Conservation (phyloP, 2,888 invertebrate species). For the Drosophila subquinaria region DNA sequence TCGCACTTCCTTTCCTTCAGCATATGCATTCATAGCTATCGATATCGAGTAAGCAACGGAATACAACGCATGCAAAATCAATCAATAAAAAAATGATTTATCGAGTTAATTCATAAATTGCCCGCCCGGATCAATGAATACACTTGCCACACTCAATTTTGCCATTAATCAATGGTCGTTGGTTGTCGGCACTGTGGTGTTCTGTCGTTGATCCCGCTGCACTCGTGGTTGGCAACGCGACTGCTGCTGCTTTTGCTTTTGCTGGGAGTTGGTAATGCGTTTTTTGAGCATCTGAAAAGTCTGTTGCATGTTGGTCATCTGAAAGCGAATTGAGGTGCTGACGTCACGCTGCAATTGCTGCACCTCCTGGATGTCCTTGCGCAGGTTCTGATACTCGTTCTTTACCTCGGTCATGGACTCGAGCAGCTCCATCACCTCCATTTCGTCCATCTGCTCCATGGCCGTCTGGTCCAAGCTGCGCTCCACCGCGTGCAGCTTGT, state of each 20-base stretch:
- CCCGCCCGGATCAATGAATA: constrained; percentile 15
- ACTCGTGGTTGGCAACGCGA: constrained; percentile 21
- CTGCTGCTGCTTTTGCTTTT: constrained; percentile 21
- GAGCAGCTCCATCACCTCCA: constrained; percentile 90
- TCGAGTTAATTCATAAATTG: constrained; percentile 57
- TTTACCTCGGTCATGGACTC: constrained; percentile 92
- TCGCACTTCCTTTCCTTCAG: not conserved
- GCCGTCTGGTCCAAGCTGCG: constrained; percentile 85
- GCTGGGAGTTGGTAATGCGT: constrained; percentile 87
- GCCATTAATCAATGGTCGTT: not conserved
- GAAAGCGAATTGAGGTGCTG: constrained; percentile 90
- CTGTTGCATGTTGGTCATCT: constrained; percentile 89
- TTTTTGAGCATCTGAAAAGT: constrained; percentile 91
- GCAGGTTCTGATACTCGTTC: constrained; percentile 92
- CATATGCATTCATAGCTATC: constrained; percentile 2
- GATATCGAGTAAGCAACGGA: constrained; percentile 12
- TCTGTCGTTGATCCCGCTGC: constrained; percentile 25
- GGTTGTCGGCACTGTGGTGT: not conserved
- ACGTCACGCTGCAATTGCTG: constrained; percentile 93
- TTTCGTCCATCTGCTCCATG: constrained; percentile 86
- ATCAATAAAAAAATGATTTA: constrained; percentile 51
- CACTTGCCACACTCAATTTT: not conserved
- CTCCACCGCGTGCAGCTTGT: constrained; percentile 91
- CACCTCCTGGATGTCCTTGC: constrained; percentile 92
- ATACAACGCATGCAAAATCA: constrained; percentile 58